These are phyloP conservation scores for Pantala flavescens DNA, from an alignment of 1,140 invertebrate species.

Conservation along the genomic window DNA sequence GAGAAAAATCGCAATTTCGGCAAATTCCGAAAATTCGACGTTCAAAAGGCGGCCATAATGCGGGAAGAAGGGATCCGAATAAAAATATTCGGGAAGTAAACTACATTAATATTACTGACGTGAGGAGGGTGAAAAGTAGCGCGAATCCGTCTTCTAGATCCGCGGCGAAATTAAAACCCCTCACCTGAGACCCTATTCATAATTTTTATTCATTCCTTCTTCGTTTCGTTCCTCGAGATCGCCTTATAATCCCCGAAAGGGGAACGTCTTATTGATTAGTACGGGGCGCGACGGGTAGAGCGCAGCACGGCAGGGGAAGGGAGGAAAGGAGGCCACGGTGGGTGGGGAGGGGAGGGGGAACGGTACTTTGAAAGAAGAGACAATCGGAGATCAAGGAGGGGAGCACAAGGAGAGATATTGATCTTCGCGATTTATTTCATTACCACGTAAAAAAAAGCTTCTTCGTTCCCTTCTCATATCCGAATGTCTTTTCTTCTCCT, in stretches of 20 bases:
- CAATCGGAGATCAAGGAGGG: not conserved
- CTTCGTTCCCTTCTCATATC: not conserved
- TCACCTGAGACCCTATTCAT: not conserved
- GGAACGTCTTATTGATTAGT: conserved; percentile 7
- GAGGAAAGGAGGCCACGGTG: not conserved
- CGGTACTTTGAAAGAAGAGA: not conserved
- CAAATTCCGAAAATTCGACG: too few species aligned
- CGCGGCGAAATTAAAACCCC: not conserved
- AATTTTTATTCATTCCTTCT: conserved; percentile 11
- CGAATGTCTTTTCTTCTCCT: not conserved
- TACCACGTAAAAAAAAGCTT: not conserved
- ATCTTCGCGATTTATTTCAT: conserved; percentile 10
- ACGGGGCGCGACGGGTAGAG: not conserved
- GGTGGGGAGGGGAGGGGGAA: not conserved
- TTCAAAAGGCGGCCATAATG: not conserved
- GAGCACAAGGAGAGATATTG: not conserved
- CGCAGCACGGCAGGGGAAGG: not conserved
- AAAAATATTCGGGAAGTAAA: conserved; percentile 4
- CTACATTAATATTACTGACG: not conserved
- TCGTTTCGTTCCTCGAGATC: not conserved
- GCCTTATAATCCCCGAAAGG: not conserved
- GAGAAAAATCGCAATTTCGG: too few species aligned
- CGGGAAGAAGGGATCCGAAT: not conserved
- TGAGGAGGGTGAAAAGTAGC: not conserved
- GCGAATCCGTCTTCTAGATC: not conserved